These are phyloP conservation scores for Antedon mediterranea DNA, from an alignment of 53 echinoderm and acorn worm species.

Conservation along the genomic window DNA sequence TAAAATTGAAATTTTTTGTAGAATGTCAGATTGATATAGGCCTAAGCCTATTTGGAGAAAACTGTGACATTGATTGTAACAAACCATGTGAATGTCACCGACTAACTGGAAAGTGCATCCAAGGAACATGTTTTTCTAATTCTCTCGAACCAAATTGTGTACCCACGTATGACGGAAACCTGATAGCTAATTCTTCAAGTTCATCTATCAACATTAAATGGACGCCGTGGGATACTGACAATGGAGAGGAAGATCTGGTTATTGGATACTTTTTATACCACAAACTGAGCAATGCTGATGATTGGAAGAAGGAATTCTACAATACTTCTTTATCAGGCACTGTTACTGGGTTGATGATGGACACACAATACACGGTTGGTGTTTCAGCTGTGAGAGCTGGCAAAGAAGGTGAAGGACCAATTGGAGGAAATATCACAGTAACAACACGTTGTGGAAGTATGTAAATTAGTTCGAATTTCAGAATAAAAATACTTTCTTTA, in stretches of 20 bases:
- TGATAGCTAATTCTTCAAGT: neutral
- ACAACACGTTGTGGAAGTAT: neutral
- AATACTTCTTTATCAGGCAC: neutral
- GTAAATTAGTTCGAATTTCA: too few species aligned
- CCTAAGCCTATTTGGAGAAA: too few species aligned
- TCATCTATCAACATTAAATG: conserved; percentile 20
- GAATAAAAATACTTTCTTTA: too few species aligned
- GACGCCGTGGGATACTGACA: conserved; percentile 16
- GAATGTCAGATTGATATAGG: too few species aligned
- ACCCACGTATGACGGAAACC: neutral
- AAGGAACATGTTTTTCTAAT: too few species aligned
- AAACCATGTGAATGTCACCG: too few species aligned
- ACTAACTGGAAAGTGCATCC: too few species aligned
- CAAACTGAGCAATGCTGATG: neutral
- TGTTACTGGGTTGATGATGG: neutral
- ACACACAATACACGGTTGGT: conserved; percentile 21
- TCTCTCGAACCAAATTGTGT: neutral
- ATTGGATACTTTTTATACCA: conserved; percentile 12
- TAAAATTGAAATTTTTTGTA: too few species aligned
- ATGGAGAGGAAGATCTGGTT: conserved; percentile 36
- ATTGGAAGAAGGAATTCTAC: neutral
- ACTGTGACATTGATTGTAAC: too few species aligned
- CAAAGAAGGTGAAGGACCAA: conserved; percentile 28
- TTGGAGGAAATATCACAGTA: neutral
- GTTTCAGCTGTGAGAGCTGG: conserved; percentile 27